A percentile compares a stretch with the other conserved stretches of the same genome.
Evolutionary conservation across 2,113 vertebrate species (phyloP).

Genomic region (Leucopsar rothschildi): DNA sequence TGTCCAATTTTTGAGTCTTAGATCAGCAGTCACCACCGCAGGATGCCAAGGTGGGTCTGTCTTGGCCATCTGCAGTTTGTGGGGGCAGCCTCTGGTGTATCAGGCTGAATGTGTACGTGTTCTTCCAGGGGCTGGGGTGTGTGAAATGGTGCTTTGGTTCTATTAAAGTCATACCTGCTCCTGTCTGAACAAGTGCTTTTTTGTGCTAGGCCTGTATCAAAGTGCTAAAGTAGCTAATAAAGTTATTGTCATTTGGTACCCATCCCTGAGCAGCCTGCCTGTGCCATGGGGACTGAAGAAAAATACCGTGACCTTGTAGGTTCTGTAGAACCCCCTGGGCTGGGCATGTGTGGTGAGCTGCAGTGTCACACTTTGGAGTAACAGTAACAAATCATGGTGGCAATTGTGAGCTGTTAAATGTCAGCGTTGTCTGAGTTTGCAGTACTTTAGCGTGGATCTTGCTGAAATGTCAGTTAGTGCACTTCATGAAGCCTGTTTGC

Average conservation of each 20-base stretch:
- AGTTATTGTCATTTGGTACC: neutral
- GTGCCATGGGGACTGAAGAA: neutral
- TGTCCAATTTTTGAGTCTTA: neutral
- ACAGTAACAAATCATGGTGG: neutral
- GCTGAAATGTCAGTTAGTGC: neutral
- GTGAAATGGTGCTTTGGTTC: neutral
- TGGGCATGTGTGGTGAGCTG: neutral
- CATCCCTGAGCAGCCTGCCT: fast-evolving
- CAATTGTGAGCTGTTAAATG: neutral
- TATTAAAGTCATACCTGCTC: neutral
- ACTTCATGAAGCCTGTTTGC: neutral
- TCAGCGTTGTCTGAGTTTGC: neutral
- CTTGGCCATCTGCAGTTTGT: neutral
- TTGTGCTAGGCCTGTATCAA: neutral
- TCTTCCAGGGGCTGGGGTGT: neutral
- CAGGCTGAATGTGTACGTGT: neutral
- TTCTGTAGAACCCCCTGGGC: neutral
- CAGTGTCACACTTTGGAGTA: neutral
- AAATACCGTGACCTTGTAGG: neutral
- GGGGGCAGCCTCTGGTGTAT: neutral
- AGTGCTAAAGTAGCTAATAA: neutral
- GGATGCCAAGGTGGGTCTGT: neutral
- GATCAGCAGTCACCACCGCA: neutral
- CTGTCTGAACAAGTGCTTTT: neutral
- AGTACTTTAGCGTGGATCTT: neutral